These are phyloP conservation scores for Ceratosolen fusciceps DNA, from an alignment of 1,140 invertebrate genomes.

Conservation along the genomic window DNA sequence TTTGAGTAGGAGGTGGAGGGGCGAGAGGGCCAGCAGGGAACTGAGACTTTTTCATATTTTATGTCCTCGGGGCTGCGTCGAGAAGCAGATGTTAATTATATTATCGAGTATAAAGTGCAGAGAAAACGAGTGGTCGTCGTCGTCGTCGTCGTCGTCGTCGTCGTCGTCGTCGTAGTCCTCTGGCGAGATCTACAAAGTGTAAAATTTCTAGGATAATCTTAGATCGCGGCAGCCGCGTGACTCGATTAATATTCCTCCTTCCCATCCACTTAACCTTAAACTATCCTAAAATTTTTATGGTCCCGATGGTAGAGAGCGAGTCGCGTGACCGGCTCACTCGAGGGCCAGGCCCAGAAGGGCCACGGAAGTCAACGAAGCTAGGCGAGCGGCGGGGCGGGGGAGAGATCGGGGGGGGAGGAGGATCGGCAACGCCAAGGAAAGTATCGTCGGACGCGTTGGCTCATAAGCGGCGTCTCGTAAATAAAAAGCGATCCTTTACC, in stretches of 20 bases:
- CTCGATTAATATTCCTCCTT: no score
- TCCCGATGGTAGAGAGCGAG: no score
- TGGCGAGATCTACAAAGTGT: constrained; percentile 59
- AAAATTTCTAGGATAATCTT: constrained; percentile 64
- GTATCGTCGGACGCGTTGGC: not conserved
- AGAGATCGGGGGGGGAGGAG: no score
- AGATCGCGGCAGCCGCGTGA: constrained; percentile 49
- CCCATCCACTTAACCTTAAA: not conserved
- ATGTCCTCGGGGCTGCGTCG: not conserved
- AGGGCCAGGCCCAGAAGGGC: no score
- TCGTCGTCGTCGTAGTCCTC: no score
- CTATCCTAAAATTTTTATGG: not conserved
- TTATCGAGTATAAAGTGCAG: constrained; percentile 54
- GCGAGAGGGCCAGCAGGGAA: not conserved
- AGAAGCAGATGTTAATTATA: constrained; percentile 53
- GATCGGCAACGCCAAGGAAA: no score
- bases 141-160: no score
- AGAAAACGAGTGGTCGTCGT: constrained; percentile 53
- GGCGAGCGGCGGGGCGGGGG: no score
- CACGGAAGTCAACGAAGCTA: no score
- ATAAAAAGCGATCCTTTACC: not conserved
- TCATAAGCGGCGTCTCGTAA: not conserved
- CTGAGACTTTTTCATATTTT: constrained; percentile 22
- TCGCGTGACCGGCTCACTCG: no score
- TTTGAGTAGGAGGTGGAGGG: no score